Evolutionary conservation across 37 sponge, comb jelly and placozoan species (phyloP).

Genomic region (Ephydatia muelleri): DNA sequence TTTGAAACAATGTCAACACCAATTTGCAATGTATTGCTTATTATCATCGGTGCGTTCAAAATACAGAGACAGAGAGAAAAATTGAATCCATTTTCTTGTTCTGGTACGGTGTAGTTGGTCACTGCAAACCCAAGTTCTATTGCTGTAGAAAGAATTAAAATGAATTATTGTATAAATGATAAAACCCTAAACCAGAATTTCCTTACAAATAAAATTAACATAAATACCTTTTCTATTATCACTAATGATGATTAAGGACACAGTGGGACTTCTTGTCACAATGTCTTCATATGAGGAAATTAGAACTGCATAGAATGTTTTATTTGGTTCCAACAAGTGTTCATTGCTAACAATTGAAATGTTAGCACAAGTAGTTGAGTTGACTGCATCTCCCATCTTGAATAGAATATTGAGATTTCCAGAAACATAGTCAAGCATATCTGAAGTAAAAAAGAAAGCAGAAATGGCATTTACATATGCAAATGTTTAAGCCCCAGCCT

Average conservation of each 20-base stretch:
- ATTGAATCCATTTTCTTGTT: background rate
- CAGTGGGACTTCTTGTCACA: background rate
- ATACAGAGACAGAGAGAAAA: background rate
- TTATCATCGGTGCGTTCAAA: background rate
- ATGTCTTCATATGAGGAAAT: background rate
- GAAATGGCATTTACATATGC: too few relatives aligned
- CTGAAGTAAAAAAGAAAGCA: too few relatives aligned
- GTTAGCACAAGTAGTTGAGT: background rate
- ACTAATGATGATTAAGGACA: background rate
- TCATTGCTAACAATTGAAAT: background rate
- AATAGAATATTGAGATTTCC: background rate
- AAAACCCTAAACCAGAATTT: background rate
- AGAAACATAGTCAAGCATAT: background rate
- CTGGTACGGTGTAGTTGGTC: background rate
- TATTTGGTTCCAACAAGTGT: background rate
- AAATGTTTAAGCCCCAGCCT: too few relatives aligned
- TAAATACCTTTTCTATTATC: background rate
- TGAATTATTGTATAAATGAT: background rate
- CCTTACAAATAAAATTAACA: background rate
- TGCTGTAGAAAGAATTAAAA: background rate
- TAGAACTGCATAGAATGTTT: background rate
- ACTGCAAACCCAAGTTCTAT: background rate
- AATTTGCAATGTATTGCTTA: background rate
- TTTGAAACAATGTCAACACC: background rate
- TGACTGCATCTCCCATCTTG: background rate